Conservation (phyloP, 2,797 vertebrate species). For the Sebastes oblongus region DNA sequence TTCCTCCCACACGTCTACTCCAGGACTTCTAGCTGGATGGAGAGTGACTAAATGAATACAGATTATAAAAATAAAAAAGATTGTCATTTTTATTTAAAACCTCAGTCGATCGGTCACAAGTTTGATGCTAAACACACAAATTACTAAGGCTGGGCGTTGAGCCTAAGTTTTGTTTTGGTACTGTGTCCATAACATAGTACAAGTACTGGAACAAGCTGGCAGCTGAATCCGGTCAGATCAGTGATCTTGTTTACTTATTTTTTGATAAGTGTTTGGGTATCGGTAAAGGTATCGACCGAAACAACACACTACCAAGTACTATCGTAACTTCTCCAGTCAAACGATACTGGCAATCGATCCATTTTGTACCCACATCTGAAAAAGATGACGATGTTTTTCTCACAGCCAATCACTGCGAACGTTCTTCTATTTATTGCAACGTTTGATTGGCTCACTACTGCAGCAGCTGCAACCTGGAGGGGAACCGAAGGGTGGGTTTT, state of each 20-base stretch:
- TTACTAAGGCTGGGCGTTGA: background rate
- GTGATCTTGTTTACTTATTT: background rate
- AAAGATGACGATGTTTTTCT: too few species aligned
- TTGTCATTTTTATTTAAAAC: background rate
- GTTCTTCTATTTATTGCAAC: too few species aligned
- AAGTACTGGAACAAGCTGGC: background rate
- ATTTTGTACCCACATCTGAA: too few species aligned
- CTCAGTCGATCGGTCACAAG: background rate
- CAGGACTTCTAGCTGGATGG: background rate
- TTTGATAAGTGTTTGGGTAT: background rate
- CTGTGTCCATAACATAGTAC: background rate
- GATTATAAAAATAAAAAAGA: background rate
- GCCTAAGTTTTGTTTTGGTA: background rate
- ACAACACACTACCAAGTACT: too few species aligned
- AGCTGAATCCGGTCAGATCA: background rate
- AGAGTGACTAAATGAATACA: background rate
- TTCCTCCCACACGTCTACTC: slow-evolving; percentile 32
- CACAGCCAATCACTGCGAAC: too few species aligned
- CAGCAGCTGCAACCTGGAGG: too few species aligned
- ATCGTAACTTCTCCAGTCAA: too few species aligned
- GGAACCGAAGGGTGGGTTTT: too few species aligned
- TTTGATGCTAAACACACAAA: background rate
- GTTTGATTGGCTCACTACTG: too few species aligned
- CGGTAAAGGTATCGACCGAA: too few species aligned
- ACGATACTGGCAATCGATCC: too few species aligned